These are phyloP conservation scores for Pangasius mekongensis DNA, from an alignment of 2,797 vertebrate genomes.

Conservation along the genomic window DNA sequence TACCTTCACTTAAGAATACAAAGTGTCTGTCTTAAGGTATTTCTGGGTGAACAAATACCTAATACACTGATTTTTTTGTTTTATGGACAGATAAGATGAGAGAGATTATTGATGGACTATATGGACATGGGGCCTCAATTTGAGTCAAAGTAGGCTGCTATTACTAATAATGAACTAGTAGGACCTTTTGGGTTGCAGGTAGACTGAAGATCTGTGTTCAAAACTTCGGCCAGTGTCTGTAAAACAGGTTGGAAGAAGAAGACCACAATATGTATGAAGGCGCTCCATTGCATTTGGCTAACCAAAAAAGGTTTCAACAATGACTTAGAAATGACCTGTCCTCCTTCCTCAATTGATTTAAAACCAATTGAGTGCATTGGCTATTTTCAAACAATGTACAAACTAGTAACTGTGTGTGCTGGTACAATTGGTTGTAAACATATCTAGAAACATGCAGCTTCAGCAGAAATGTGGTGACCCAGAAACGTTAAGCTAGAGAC, in stretches of 20 bases:
- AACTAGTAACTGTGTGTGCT: no score
- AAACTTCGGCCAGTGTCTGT: no score
- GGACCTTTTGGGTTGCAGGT: background rate
- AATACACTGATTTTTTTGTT: background rate
- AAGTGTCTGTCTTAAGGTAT: background rate
- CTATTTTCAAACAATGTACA: no score
- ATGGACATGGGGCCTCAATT: background rate
- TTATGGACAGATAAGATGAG: background rate
- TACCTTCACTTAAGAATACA: background rate
- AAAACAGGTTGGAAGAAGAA: background rate
- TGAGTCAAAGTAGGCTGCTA: background rate
- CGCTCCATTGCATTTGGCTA: background rate
- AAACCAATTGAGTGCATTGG: no score
- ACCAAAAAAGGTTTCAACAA: no score
- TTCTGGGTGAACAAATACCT: background rate
- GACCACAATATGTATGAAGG: background rate
- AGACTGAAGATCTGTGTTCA: background rate
- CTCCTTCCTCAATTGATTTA: no score
- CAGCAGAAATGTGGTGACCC: no score
- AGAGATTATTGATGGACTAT: no score
- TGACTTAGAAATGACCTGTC: no score
- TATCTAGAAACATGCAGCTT: no score
- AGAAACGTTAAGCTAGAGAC: no score
- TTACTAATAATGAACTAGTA: background rate
- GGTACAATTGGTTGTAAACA: no score